phyloP scores from a whole-genome alignment of 2,113 vertebrate species.

The Chloebia gouldiae region DNA sequence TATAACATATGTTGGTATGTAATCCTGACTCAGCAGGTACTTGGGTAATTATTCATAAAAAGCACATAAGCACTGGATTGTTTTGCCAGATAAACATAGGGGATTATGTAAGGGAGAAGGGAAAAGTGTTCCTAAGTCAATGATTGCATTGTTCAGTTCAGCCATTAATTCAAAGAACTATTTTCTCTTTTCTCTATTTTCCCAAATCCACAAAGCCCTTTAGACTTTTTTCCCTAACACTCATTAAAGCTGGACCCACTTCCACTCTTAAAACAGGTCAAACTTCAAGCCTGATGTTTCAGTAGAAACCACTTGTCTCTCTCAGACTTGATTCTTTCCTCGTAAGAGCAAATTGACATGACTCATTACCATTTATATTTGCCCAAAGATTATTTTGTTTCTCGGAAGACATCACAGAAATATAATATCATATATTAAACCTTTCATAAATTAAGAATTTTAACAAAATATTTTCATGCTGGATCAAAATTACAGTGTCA shows the following conservation, averaged over 20 bases:
- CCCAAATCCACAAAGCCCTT: background rate
- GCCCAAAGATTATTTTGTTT: background rate
- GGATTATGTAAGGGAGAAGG: background rate
- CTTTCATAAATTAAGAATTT: background rate
- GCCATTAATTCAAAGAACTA: background rate
- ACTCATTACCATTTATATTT: background rate
- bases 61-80: background rate
- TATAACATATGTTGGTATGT: too few species aligned
- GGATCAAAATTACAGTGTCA: background rate
- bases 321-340: background rate
- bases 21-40: background rate
- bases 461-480: background rate
- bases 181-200: background rate
- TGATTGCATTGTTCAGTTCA: background rate
- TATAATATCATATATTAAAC: background rate
- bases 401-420: background rate
- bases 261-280: background rate
- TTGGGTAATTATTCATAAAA: background rate
- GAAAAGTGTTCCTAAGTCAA: background rate
- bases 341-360: background rate
- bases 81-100: background rate
- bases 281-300: background rate
- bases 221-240: background rate
- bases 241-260: background rate
- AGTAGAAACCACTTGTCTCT: background rate